Percentiles rank a stretch among this genome's conserved stretches.
These are phyloP conservation scores for Notolabrus celidotus DNA, from an alignment of 2,797 vertebrate genomes.

Conservation along the genomic window DNA sequence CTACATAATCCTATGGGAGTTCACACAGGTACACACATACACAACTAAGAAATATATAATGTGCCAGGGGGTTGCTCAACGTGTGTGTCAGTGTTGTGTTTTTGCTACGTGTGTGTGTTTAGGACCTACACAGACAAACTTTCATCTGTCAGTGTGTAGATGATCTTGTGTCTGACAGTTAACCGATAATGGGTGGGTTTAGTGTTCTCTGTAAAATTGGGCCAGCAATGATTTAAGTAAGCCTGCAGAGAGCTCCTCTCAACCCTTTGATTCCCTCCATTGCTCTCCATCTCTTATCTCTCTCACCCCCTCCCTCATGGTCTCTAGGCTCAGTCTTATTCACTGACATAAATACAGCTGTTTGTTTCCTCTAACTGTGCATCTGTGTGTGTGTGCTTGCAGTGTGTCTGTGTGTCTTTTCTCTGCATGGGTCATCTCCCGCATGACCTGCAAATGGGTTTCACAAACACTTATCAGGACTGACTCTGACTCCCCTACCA, in stretches of 20 bases:
- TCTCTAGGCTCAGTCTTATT: conserved; percentile 66
- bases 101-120: too few relatives aligned
- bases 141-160: conserved; percentile 73
- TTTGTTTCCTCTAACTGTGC: conserved; percentile 31
- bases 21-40: conserved; percentile 49
- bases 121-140: conserved; percentile 45
- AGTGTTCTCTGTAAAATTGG: conserved; percentile 79
- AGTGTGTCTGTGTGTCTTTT: background rate
- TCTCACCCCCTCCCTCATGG: conserved; percentile 27
- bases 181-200: conserved; percentile 77
- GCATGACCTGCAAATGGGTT: conserved; percentile 78
- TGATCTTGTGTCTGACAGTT: conserved; percentile 69
- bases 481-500: conserved; percentile 65
- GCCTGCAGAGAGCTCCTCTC: conserved; percentile 67
- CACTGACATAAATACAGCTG: conserved; percentile 72
- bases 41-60: conserved; percentile 64
- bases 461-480: conserved; percentile 79
- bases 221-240: conserved; percentile 73
- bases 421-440: conserved; percentile 49
- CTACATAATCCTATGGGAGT: conserved; percentile 9
- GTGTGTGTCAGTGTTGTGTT: too few relatives aligned
- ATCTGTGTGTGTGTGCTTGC: background rate
- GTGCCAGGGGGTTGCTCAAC: conserved; percentile 12
- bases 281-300: conserved; percentile 27
- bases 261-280: conserved; percentile 62